Percentiles rank a stretch among this genome's conserved stretches.
phyloP scores from a whole-genome alignment of 1,140 invertebrate genomes.

The Penaeus chinensis region DNA sequence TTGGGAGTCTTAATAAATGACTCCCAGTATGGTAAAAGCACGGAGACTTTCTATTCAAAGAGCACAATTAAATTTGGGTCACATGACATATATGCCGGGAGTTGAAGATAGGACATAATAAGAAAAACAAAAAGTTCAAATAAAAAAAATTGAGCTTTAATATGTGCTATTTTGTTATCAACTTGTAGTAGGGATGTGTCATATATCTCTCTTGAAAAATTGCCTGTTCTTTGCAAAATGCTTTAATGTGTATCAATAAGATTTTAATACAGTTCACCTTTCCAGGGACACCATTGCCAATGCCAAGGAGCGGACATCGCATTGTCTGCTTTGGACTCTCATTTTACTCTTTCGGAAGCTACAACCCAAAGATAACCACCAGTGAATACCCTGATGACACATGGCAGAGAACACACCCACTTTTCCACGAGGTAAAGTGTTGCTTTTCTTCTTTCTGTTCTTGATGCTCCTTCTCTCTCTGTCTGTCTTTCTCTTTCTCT shows the following conservation, averaged over 20 bases:
- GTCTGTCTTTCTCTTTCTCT: too few relatives aligned
- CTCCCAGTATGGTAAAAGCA: too few relatives aligned
- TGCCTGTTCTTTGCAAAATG: background rate
- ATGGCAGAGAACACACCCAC: constrained; percentile 42
- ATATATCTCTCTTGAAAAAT: background rate
- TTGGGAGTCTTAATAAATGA: too few relatives aligned
- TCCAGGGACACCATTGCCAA: constrained; percentile 47
- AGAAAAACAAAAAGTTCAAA: too few relatives aligned
- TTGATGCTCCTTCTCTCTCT: background rate
- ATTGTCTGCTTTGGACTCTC: constrained; percentile 48
- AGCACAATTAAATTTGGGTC: too few relatives aligned
- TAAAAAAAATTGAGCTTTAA: too few relatives aligned
- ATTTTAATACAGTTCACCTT: background rate
- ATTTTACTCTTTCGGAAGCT: constrained; percentile 51
- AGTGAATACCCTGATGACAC: constrained; percentile 49
- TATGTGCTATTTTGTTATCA: too few relatives aligned
- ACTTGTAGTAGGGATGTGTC: background rate
- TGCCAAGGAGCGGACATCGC: constrained; percentile 50
- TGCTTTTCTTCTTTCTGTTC: background rate
- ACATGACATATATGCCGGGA: too few relatives aligned
- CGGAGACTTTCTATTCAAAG: too few relatives aligned
- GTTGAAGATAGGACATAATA: too few relatives aligned
- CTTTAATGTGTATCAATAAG: background rate
- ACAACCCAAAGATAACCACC: constrained; percentile 45
- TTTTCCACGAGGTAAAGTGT: constrained; percentile 55